phyloP scores from a whole-genome alignment of 2,888 invertebrate species.

The Hydrotaea cyrtoneurina region DNA sequence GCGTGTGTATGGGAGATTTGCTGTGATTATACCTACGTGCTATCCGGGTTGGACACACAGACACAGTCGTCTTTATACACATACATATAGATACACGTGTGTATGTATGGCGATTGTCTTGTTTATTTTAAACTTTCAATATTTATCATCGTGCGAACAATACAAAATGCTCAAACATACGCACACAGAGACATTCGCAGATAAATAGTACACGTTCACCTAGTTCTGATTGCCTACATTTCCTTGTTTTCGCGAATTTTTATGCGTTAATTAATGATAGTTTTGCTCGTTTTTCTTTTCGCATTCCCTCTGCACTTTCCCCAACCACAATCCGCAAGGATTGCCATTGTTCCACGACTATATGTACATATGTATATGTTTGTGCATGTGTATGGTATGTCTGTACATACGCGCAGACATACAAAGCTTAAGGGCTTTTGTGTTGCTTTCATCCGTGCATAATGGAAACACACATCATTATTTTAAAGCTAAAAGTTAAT shows the following conservation, averaged over 20 bases:
- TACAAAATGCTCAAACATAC: not conserved
- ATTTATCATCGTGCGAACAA: conserved; percentile 37
- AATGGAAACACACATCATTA: conserved; percentile 63
- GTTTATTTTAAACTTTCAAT: conserved; percentile 39
- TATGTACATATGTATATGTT: not conserved
- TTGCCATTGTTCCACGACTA: not conserved
- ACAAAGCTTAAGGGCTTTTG: conserved; percentile 42
- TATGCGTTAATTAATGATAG: conserved; percentile 58
- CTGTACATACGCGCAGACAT: not conserved
- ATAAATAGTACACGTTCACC: conserved; percentile 43
- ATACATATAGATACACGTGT: conserved; percentile 11
- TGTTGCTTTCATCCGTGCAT: conserved; percentile 52
- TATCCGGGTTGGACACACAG: conserved; percentile 37
- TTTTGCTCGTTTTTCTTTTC: conserved; percentile 13
- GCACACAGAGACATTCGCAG: not conserved
- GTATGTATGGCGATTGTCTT: too few species aligned
- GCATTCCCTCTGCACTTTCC: not conserved
- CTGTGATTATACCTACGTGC: not conserved
- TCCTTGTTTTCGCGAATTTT: conserved; percentile 38
- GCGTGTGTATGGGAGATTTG: not conserved
- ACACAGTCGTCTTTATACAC: too few species aligned
- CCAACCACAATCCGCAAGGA: not conserved
- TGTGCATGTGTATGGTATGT: conserved; percentile 39
- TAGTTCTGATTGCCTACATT: conserved; percentile 57
- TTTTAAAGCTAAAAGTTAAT: conserved; percentile 68